phyloP scores from a whole-genome alignment of 2,888 invertebrate genomes.

The Tinea trinotella region DNA sequence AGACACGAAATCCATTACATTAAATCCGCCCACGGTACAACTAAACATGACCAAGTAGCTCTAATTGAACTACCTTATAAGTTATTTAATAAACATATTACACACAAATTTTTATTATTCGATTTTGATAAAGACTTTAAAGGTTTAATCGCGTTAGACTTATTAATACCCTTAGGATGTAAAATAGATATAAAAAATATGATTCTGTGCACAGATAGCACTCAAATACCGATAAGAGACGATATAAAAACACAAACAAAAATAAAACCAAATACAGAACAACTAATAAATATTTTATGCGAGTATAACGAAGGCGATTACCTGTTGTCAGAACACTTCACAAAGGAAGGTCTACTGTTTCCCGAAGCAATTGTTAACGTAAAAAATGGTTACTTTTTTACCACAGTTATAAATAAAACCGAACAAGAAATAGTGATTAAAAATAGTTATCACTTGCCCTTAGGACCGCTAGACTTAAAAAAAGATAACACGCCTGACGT shows the following conservation, averaged over 20 bases:
- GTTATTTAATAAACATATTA: slow-evolving; percentile 25
- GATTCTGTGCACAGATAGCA: slow-evolving; percentile 22
- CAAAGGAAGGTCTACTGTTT: slow-evolving; percentile 23
- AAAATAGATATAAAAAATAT: slow-evolving; percentile 29
- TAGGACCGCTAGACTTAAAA: too few species aligned
- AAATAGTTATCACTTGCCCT: not conserved
- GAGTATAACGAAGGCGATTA: slow-evolving; percentile 25
- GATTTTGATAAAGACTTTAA: slow-evolving; percentile 25
- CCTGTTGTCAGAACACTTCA: slow-evolving; percentile 20
- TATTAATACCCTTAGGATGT: slow-evolving; percentile 20
- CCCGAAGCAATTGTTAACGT: slow-evolving; percentile 24
- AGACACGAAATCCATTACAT: slow-evolving; percentile 36
- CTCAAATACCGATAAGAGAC: slow-evolving; percentile 23
- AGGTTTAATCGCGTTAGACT: slow-evolving; percentile 16
- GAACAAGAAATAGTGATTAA: not conserved
- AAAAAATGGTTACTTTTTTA: slow-evolving; percentile 23
- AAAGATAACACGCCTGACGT: too few species aligned
- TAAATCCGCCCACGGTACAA: slow-evolving; percentile 39
- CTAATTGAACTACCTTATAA: slow-evolving; percentile 18
- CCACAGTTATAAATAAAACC: slow-evolving; percentile 24
- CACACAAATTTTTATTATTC: slow-evolving; percentile 29
- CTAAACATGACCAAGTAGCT: slow-evolving; percentile 28
- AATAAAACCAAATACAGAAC: too few species aligned
- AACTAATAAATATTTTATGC: slow-evolving; percentile 25
- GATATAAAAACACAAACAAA: too few species aligned